These are phyloP conservation scores for Merluccius polli DNA, from an alignment of 2,797 vertebrate species.

Conservation along the genomic window DNA sequence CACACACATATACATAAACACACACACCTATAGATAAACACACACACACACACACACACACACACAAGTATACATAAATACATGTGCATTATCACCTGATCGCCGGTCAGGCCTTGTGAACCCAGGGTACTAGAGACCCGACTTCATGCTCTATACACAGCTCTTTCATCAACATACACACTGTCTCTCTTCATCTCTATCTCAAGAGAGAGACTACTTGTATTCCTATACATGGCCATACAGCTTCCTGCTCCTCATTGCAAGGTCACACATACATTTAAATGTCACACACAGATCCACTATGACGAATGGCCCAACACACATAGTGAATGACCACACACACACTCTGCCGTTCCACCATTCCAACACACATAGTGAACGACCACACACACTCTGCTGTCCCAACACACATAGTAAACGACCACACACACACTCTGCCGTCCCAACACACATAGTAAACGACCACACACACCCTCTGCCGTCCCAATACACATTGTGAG, in stretches of 20 bases:
- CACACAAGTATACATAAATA: neutral
- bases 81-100: neutral
- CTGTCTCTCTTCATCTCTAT: neutral
- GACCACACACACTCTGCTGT: no score
- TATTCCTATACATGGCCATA: no score
- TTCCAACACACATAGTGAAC: no score
- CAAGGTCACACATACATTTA: neutral
- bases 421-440: neutral
- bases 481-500: conserved; percentile 3
- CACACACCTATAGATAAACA: neutral
- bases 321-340: no score
- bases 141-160: neutral
- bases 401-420: neutral
- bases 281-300: conserved; percentile 1
- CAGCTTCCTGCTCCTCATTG: no score
- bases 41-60: neutral
- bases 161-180: conserved; percentile 17
- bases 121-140: neutral
- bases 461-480: neutral
- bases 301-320: neutral
- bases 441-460: neutral
- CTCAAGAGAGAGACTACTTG: no score
- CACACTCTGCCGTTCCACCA: neutral
- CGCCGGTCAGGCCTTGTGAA: neutral
- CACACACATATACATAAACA: no score